phyloP scores from a whole-genome alignment of 2,113 vertebrate species.

The Lepisosteus oculatus region DNA sequence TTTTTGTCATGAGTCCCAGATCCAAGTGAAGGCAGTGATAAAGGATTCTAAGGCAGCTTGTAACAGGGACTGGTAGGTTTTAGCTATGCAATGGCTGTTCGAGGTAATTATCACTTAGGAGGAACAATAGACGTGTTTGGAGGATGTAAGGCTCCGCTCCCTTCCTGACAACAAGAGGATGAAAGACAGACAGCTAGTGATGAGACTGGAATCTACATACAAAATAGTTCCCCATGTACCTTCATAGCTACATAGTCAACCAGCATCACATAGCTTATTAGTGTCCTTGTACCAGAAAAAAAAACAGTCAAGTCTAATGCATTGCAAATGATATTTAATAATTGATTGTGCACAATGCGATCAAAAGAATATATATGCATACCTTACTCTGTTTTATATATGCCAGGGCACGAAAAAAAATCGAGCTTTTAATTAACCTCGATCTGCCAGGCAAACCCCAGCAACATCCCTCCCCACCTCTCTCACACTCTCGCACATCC shows the following conservation, averaged over 20 bases:
- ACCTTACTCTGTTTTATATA: slow-evolving; percentile 39
- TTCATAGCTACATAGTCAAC: slow-evolving; percentile 1
- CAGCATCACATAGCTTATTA: slow-evolving; percentile 26
- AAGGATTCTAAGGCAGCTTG: no score
- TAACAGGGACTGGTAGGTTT: no score
- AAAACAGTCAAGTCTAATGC: slow-evolving; percentile 49
- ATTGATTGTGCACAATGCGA: slow-evolving; percentile 51
- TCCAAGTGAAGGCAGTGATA: no score
- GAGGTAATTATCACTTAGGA: no score
- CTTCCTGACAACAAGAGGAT: no score
- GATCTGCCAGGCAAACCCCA: background rate
- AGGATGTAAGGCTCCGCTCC: no score
- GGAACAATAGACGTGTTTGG: no score
- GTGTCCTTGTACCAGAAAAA: slow-evolving; percentile 34
- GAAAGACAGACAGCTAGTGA: no score
- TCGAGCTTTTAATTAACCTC: slow-evolving; percentile 14
- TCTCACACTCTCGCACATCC: slow-evolving; percentile 3
- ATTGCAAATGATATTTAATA: slow-evolving; percentile 61
- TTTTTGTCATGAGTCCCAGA: no score
- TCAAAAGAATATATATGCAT: slow-evolving; percentile 56
- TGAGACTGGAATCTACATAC: background rate
- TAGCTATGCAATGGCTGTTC: no score
- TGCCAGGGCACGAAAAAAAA: background rate
- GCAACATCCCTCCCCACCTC: slow-evolving; percentile 16
- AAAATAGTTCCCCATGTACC: background rate